Percentiles rank a stretch among this genome's conserved stretches.
These are phyloP conservation scores for Erythrocercus mccallii DNA, from an alignment of 2,113 vertebrate genomes.

Conservation along the genomic window DNA sequence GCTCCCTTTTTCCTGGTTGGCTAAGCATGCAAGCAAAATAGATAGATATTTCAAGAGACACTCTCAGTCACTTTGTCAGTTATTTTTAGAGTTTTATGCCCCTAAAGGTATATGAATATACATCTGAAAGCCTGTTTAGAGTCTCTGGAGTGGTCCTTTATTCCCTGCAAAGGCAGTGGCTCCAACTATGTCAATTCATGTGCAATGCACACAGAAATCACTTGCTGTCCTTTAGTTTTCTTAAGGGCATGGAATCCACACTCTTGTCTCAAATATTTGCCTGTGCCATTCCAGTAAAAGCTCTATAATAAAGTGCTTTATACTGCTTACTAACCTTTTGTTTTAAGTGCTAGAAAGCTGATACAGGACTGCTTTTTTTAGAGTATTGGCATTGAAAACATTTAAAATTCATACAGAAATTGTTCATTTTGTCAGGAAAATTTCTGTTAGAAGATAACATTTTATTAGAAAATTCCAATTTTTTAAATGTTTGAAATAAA, in stretches of 20 bases:
- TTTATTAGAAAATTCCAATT: rapidly evolving
- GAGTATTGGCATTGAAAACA: background rate
- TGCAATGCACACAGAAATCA: background rate
- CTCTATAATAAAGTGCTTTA: background rate
- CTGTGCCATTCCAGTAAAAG: background rate
- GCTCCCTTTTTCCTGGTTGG: background rate
- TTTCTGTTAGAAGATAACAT: background rate
- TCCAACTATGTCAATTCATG: background rate
- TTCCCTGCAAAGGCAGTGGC: background rate
- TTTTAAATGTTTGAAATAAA: background rate
- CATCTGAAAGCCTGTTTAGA: background rate
- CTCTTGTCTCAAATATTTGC: background rate
- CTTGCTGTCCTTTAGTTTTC: background rate
- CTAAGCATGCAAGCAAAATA: background rate
- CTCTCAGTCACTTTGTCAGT: background rate
- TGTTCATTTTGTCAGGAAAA: background rate
- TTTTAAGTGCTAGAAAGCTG: background rate
- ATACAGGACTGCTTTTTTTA: background rate
- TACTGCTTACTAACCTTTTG: background rate
- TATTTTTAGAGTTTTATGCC: background rate
- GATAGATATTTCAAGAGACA: background rate
- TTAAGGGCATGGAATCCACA: background rate
- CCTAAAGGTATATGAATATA: background rate
- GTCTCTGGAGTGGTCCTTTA: background rate
- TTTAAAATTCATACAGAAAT: background rate